Conservation (phyloP, 2,113 vertebrate species). For the Coptodon rendalli region DNA sequence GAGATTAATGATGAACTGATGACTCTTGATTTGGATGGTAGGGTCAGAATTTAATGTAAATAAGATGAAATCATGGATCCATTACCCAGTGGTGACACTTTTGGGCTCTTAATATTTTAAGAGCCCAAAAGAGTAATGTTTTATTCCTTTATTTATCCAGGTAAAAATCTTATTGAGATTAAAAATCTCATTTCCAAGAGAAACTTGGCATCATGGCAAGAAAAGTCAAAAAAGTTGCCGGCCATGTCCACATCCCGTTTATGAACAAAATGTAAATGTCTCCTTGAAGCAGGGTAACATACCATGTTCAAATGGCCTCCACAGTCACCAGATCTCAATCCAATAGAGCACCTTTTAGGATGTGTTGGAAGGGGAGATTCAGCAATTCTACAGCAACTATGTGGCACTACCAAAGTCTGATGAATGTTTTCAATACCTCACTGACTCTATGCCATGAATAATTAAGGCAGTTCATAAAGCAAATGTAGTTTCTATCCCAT, state of each 20-base stretch:
- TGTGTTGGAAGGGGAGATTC: not conserved
- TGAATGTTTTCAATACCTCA: not conserved
- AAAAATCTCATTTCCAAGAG: not conserved
- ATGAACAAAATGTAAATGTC: not conserved
- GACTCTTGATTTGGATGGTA: not conserved
- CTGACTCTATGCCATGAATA: not conserved
- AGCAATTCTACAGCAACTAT: not conserved
- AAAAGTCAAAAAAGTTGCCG: not conserved
- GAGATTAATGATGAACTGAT: not conserved
- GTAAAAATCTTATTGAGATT: not conserved
- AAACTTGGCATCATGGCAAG: not conserved
- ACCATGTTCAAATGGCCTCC: not conserved
- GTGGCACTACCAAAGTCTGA: not conserved
- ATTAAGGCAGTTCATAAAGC: not conserved
- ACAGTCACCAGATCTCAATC: not conserved
- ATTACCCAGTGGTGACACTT: not conserved
- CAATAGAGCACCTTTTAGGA: rapidly evolving
- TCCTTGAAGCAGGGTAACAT: rapidly evolving
- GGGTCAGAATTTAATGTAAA: not conserved
- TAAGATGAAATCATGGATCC: not conserved
- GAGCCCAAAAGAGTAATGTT: not conserved
- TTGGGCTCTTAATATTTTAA: not conserved
- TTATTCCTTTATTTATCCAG: not conserved
- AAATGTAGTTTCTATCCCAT: not conserved
- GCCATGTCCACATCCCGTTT: not conserved